A percentile compares a stretch with the other conserved stretches of the same genome.
Evolutionary conservation across 2,113 vertebrate species (phyloP).

Genomic region (Paramisgurnus dabryanus): DNA sequence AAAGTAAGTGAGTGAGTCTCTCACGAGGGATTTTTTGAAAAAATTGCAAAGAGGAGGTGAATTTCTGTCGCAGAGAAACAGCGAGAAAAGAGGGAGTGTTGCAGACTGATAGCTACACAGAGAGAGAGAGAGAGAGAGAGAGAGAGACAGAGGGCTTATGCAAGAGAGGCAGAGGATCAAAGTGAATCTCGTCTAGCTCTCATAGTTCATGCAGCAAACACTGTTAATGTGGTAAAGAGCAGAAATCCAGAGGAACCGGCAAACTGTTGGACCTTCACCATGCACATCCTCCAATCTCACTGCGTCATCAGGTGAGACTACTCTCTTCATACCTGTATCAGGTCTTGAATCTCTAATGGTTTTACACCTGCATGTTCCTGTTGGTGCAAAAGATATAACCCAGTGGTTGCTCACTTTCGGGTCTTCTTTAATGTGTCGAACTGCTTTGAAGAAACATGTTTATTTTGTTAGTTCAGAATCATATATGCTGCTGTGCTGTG

Average conservation of each 20-base stretch:
- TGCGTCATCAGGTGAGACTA: conserved; percentile 65
- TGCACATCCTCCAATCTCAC: conserved; percentile 71
- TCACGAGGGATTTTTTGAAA: conserved; percentile 42
- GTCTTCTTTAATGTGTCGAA: background rate
- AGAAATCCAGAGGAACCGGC: conserved; percentile 39
- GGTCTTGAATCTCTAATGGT: background rate
- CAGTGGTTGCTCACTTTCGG: background rate
- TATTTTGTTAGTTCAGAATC: background rate
- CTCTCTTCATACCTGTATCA: conserved; percentile 20
- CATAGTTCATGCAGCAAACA: conserved; percentile 55
- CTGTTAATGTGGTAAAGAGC: conserved; percentile 50
- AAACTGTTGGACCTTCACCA: conserved; percentile 32
- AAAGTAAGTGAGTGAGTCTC: conserved; percentile 19
- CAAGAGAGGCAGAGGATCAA: conserved; percentile 24
- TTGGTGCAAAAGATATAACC: background rate
- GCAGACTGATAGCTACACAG: conserved; percentile 10
- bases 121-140: conserved; percentile 33
- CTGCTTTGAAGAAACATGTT: background rate
- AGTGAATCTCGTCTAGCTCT: conserved; percentile 36
- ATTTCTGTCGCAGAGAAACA: conserved; percentile 21
- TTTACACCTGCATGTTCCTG: background rate
- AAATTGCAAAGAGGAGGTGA: conserved; percentile 18
- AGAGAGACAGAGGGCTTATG: conserved; percentile 44
- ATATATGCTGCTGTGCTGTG: background rate
- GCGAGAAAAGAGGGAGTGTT: conserved; percentile 36